Conservation (phyloP, 1,140 invertebrate species). For the Euwallacea similis region DNA sequence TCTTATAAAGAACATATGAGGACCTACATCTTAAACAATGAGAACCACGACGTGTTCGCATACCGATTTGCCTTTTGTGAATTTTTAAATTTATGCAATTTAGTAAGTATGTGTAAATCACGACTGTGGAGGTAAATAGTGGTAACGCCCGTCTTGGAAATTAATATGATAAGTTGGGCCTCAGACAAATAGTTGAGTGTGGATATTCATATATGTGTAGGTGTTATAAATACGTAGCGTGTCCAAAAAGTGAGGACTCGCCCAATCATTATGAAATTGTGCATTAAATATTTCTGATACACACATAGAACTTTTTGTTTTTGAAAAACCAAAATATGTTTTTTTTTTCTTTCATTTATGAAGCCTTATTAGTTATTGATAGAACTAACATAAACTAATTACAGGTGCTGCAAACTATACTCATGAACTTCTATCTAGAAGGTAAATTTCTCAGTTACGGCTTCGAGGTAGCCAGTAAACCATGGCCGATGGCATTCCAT, state of each 20-base stretch:
- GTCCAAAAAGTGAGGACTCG: no score
- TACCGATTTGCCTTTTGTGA: conserved; percentile 71
- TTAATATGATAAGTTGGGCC: no score
- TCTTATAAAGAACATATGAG: conserved; percentile 58
- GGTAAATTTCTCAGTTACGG: conserved; percentile 74
- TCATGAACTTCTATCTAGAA: conserved; percentile 73
- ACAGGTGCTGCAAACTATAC: conserved; percentile 63
- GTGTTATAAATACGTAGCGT: no score
- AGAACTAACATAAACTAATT: conserved; percentile 23
- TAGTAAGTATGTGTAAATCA: conserved; percentile 56
- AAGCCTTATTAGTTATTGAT: no score
- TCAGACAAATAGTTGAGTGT: no score
- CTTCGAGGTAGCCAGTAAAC: conserved; percentile 59
- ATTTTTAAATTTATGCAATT: conserved; percentile 69
- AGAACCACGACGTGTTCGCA: conserved; percentile 69
- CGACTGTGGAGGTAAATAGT: no score
- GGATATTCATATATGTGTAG: no score
- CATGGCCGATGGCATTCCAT: conserved; percentile 59
- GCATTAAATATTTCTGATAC: neutral
- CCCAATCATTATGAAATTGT: conserved; percentile 34
- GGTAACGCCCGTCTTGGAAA: no score
- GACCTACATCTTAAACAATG: conserved; percentile 56
- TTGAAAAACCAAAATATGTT: no score
- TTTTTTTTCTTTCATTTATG: no score
- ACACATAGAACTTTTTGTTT: neutral